Conservation (phyloP, 2,113 vertebrate species). For the Albula glossodonta region DNA sequence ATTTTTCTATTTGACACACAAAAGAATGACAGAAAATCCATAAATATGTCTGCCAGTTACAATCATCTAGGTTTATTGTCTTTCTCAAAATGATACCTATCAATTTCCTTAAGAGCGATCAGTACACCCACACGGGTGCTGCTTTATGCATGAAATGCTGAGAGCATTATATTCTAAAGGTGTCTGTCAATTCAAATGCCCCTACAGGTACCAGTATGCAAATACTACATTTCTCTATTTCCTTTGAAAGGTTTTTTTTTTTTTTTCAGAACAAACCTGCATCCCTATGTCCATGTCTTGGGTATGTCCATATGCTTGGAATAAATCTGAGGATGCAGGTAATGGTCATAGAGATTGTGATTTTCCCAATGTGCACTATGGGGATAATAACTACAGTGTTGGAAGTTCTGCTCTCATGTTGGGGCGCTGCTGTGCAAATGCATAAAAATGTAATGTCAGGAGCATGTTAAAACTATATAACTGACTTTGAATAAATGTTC, state of each 20-base stretch:
- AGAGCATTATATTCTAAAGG: background rate
- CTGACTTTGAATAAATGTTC: no score
- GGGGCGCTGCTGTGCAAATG: no score
- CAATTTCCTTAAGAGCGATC: conserved; percentile 3
- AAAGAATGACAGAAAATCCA: background rate
- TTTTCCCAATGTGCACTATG: background rate
- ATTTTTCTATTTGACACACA: background rate
- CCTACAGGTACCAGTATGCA: background rate
- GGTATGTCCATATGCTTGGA: background rate
- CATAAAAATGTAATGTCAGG: no score
- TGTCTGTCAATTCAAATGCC: background rate
- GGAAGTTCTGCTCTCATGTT: no score
- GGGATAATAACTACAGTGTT: no score
- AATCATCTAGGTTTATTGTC: background rate
- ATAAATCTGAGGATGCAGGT: background rate
- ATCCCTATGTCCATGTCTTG: background rate
- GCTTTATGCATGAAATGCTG: background rate
- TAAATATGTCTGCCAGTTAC: background rate
- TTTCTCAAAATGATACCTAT: background rate
- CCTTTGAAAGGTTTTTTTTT: background rate
- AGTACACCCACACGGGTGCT: background rate
- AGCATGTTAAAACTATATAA: no score
- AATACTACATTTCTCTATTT: background rate
- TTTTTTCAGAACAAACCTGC: background rate
- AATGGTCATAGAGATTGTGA: background rate